Evolutionary conservation across 2,797 vertebrate genomes (phyloP).

Genomic region (Octomys mimax): DNA sequence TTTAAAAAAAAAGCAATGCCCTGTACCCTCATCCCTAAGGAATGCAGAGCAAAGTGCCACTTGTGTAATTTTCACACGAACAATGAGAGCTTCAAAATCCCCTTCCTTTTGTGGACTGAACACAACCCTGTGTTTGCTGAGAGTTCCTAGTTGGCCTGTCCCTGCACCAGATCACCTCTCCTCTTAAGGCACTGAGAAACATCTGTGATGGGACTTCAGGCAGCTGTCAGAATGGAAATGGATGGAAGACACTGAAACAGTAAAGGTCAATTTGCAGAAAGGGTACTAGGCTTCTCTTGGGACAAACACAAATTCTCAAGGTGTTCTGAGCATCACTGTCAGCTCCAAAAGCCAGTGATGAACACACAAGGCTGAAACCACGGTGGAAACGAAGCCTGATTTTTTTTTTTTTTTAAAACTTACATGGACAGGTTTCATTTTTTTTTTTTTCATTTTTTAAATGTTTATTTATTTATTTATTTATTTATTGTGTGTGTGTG

Average conservation of each 20-base stretch:
- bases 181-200: slow-evolving; percentile 82
- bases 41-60: background rate
- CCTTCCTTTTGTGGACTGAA: background rate
- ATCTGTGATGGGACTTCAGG: slow-evolving; percentile 71
- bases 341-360: background rate
- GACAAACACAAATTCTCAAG: slow-evolving; percentile 27
- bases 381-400: too few species aligned
- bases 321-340: background rate
- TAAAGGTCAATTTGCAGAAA: slow-evolving; percentile 60
- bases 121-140: background rate
- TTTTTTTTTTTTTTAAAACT: too few species aligned
- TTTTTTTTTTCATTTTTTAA: too few species aligned
- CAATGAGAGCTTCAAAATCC: background rate
- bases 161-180: slow-evolving; percentile 34
- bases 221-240: slow-evolving; percentile 26
- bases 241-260: slow-evolving; percentile 22
- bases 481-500: too few species aligned
- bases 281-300: slow-evolving; percentile 54
- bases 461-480: too few species aligned
- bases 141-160: background rate
- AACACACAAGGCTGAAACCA: background rate
- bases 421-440: too few species aligned
- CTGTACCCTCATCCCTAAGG: slow-evolving; percentile 14
- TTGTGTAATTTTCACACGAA: background rate
- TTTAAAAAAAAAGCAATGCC: slow-evolving; percentile 51